Percentiles rank a stretch among this genome's conserved stretches.
phyloP scores from a whole-genome alignment of 1,140 invertebrate species.

The Drosophila lacertosa region DNA sequence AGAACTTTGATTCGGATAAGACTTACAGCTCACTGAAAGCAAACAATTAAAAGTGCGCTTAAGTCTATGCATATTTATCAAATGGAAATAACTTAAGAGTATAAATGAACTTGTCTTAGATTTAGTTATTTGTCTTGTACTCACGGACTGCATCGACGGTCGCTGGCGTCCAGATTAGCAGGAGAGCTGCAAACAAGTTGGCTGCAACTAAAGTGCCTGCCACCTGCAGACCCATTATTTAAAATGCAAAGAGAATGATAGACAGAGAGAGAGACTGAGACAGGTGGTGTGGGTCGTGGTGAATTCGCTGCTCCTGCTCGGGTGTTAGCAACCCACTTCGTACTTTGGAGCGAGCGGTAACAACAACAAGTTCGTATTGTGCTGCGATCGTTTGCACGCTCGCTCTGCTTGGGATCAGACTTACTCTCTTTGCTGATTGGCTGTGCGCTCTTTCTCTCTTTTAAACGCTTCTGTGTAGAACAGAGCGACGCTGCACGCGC shows the following conservation, averaged over 20 bases:
- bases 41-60: constrained; percentile 28
- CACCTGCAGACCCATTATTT: constrained; percentile 84
- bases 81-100: constrained; percentile 5
- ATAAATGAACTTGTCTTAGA: background rate
- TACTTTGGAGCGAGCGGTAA: constrained; percentile 5
- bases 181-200: constrained; percentile 65
- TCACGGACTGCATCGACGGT: constrained; percentile 82
- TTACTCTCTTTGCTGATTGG: constrained; percentile 45
- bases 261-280: constrained; percentile 6
- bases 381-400: background rate
- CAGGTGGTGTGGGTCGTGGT: background rate
- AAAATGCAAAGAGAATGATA: constrained; percentile 9
- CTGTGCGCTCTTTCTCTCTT: constrained; percentile 10
- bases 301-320: constrained; percentile 1
- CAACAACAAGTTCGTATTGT: constrained; percentile 46
- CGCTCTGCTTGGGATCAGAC: constrained; percentile 28
- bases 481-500: constrained; percentile 18
- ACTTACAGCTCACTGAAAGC: background rate
- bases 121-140: constrained; percentile 53
- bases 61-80: constrained; percentile 36
- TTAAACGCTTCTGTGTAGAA: constrained; percentile 17
- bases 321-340: no score
- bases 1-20: constrained; percentile 1
- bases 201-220: constrained; percentile 77
- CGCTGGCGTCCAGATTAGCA: constrained; percentile 73